Conservation (phyloP, 2,113 vertebrate species). For the Alethe diademata region DNA sequence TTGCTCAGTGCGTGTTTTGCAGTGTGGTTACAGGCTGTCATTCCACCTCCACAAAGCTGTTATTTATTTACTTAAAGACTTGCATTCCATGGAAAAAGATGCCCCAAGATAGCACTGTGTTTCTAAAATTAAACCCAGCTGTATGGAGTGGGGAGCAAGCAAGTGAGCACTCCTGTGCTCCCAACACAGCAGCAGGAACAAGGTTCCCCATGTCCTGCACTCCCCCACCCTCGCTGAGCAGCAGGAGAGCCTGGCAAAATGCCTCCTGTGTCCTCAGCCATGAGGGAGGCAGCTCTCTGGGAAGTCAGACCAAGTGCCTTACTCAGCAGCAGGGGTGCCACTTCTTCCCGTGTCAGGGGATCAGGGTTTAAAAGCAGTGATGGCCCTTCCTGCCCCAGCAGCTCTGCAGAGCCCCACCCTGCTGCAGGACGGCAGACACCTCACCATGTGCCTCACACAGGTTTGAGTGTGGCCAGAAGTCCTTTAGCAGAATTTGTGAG, state of each 20-base stretch:
- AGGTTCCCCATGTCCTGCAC: rapidly evolving
- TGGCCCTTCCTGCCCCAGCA: not conserved
- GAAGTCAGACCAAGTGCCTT: not conserved
- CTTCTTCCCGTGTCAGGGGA: rapidly evolving
- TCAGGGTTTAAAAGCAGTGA: not conserved
- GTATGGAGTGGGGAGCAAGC: not conserved
- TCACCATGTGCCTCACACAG: not conserved
- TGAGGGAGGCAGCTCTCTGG: not conserved
- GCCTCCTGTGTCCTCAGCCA: not conserved
- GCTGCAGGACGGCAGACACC: not conserved
- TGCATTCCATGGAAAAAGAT: constrained; percentile 68
- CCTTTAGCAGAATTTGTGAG: not conserved
- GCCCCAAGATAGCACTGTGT: constrained; percentile 55
- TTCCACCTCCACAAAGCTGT: constrained; percentile 52
- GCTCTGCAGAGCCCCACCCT: not conserved
- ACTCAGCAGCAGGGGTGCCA: not conserved
- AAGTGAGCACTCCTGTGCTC: not conserved
- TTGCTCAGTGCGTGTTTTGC: not conserved
- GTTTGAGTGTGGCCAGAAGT: not conserved
- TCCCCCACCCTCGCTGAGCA: not conserved
- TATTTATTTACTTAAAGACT: constrained; percentile 69
- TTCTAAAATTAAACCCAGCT: constrained; percentile 70
- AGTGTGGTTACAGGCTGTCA: not conserved
- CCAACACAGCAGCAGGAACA: not conserved
- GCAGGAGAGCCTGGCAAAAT: not conserved